These are phyloP conservation scores for Stigmatopora nigra DNA, from an alignment of 2,113 vertebrate species.

Conservation along the genomic window DNA sequence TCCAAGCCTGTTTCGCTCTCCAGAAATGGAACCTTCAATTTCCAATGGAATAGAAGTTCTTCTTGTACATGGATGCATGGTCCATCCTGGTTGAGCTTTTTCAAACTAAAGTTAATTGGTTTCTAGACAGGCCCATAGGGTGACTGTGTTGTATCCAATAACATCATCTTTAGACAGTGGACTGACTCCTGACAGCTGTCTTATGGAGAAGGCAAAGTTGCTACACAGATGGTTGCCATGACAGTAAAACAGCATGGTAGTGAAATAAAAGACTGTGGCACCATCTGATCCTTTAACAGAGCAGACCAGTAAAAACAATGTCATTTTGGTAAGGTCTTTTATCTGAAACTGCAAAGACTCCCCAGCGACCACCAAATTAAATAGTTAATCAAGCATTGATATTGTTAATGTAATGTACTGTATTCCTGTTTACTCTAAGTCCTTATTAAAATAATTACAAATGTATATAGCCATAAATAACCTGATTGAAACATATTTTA, in stretches of 20 bases:
- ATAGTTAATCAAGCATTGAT: background rate
- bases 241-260: conserved; percentile 3
- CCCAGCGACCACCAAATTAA: background rate
- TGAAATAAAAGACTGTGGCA: conserved; percentile 5
- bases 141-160: conserved; percentile 46
- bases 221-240: conserved; percentile 47
- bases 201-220: conserved; percentile 32
- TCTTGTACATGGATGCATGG: conserved; percentile 5
- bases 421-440: background rate
- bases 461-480: too few relatives aligned
- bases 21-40: background rate
- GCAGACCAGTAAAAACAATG: background rate
- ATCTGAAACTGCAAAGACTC: background rate
- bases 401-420: background rate
- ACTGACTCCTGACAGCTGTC: conserved; percentile 52
- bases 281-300: background rate
- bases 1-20: background rate
- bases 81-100: conserved; percentile 18
- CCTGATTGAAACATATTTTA: too few relatives aligned
- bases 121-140: conserved; percentile 21
- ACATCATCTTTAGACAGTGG: conserved; percentile 48
- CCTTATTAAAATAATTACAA: too few relatives aligned
- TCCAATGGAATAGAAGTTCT: background rate
- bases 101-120: conserved; percentile 38
- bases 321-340: background rate